These are phyloP conservation scores for Hetaerina titia DNA, from an alignment of 2,888 invertebrate species.

Conservation along the genomic window DNA sequence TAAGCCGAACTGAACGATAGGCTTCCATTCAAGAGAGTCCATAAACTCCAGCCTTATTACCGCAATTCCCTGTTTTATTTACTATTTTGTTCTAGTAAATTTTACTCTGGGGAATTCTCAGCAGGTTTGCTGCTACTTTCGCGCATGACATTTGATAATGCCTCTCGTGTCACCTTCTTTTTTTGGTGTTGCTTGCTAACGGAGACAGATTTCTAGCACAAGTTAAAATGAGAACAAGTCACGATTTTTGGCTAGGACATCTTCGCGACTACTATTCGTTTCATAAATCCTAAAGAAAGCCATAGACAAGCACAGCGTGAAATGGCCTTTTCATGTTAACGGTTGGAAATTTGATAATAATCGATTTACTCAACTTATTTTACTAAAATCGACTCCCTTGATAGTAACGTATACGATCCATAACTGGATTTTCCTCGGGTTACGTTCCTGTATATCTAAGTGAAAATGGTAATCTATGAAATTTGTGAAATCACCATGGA, in stretches of 20 bases:
- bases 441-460: too few species aligned
- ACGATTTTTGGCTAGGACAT: not conserved
- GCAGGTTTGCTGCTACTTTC: not conserved
- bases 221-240: not conserved
- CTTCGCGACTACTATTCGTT: not conserved
- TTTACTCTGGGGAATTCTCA: not conserved
- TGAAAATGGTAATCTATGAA: too few species aligned
- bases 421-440: too few species aligned
- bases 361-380: too few species aligned
- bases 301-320: too few species aligned
- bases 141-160: not conserved
- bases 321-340: too few species aligned
- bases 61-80: not conserved
- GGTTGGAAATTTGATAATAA: too few species aligned
- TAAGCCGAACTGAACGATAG: not conserved
- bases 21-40: not conserved
- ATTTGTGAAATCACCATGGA: too few species aligned
- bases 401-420: too few species aligned
- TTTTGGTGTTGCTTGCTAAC: not conserved
- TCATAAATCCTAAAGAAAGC: not conserved
- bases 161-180: not conserved
- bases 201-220: not conserved
- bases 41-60: too few species aligned
- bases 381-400: too few species aligned
- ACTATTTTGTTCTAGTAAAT: not conserved